Conservation (phyloP, 2,888 invertebrate species). For the Zeuzera pyrina region DNA sequence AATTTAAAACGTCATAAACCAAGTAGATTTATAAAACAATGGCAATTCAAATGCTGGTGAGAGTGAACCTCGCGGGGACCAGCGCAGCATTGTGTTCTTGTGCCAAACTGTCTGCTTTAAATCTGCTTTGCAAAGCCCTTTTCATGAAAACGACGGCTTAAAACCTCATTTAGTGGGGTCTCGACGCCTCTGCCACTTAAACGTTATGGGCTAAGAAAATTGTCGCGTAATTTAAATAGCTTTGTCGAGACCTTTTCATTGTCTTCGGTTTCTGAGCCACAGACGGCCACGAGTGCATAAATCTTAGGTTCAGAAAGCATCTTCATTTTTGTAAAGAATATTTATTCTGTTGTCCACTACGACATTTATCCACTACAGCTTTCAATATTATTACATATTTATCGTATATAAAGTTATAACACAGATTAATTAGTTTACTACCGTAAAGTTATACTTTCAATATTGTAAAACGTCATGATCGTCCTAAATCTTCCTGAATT, state of each 20-base stretch:
- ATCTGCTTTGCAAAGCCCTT: conserved; percentile 62
- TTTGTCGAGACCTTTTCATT: conserved; percentile 47
- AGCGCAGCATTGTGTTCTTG: conserved; percentile 41
- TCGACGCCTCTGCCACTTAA: conserved; percentile 54
- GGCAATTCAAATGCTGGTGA: conserved; percentile 40
- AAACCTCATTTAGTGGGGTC: conserved; percentile 63
- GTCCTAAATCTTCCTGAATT: too few relatives aligned
- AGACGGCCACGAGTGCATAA: conserved; percentile 44
- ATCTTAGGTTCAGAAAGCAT: conserved; percentile 33
- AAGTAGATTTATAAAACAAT: conserved; percentile 54
- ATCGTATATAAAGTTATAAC: too few relatives aligned
- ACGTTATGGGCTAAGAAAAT: conserved; percentile 58
- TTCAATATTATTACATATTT: conserved; percentile 25
- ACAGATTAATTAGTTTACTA: too few relatives aligned
- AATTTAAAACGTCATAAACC: conserved; percentile 52
- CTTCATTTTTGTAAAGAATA: conserved; percentile 35
- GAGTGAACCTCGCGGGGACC: conserved; percentile 31
- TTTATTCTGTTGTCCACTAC: conserved; percentile 24
- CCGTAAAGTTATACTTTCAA: too few relatives aligned
- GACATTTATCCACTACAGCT: conserved; percentile 16
- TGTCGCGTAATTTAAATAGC: conserved; percentile 68
- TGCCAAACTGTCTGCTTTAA: conserved; percentile 38
- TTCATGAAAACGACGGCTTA: conserved; percentile 51
- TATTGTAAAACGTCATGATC: too few relatives aligned
- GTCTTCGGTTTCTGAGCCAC: conserved; percentile 40